A percentile compares a stretch with the other conserved stretches of the same genome.
These are phyloP conservation scores for Noctua fimbriata DNA, from an alignment of 2,888 invertebrate genomes.

Conservation along the genomic window DNA sequence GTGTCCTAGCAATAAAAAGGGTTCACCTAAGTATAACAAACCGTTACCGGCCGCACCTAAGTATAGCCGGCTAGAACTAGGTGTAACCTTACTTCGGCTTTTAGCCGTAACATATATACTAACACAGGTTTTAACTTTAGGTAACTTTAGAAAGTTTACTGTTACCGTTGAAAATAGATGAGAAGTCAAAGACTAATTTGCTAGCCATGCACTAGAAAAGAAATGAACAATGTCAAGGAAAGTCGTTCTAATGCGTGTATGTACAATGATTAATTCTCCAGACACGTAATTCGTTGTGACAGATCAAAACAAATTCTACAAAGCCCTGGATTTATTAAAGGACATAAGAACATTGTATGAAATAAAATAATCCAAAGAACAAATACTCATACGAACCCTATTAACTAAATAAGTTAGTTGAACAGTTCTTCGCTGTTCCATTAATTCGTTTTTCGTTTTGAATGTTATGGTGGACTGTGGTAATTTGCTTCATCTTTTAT, in stretches of 20 bases:
- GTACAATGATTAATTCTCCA: conserved; percentile 29
- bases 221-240: conserved; percentile 24
- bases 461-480: not conserved
- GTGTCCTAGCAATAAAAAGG: too few relatives aligned
- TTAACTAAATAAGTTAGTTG: conserved; percentile 40
- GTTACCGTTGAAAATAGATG: too few relatives aligned
- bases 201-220: too few relatives aligned
- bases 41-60: too few relatives aligned
- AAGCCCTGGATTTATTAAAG: conserved; percentile 35
- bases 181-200: too few relatives aligned
- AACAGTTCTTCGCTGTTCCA: conserved; percentile 1
- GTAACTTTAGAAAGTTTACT: too few relatives aligned
- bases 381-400: conserved; percentile 38
- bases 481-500: not conserved
- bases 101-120: too few relatives aligned
- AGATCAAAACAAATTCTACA: conserved; percentile 20
- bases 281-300: conserved; percentile 11
- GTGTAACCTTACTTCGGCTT: too few relatives aligned
- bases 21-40: too few relatives aligned
- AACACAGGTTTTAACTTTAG: too few relatives aligned
- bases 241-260: conserved; percentile 4
- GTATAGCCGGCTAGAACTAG: too few relatives aligned
- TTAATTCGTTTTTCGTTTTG: conserved; percentile 1
- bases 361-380: conserved; percentile 7
- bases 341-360: not conserved